Conservation (phyloP, 2,113 vertebrate species). For the Nothoprocta pentlandii region DNA sequence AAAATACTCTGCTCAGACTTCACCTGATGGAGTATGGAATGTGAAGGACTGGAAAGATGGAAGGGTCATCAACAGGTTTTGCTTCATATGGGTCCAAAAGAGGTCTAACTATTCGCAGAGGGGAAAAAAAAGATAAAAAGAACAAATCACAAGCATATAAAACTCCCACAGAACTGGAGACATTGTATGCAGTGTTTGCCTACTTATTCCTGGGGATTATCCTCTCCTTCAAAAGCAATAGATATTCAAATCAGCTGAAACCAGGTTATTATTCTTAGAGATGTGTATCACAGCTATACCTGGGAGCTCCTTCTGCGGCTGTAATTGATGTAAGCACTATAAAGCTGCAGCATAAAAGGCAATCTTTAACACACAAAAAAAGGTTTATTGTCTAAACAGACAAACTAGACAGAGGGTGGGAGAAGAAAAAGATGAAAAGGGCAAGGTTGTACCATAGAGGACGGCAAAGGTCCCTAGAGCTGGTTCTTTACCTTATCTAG, state of each 20-base stretch:
- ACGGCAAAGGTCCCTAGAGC: background rate
- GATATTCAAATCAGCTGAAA: background rate
- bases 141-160: background rate
- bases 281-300: background rate
- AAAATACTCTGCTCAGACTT: background rate
- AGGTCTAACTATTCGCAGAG: background rate
- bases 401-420: background rate
- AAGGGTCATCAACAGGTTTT: background rate
- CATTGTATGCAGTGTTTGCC: background rate
- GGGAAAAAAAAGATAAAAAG: background rate
- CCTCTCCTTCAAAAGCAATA: background rate
- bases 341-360: background rate
- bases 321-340: background rate
- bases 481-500: background rate
- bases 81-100: background rate
- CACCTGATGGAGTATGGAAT: background rate
- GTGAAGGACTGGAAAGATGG: background rate
- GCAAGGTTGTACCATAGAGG: background rate
- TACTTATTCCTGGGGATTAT: background rate
- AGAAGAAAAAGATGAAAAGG: background rate
- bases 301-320: background rate
- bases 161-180: background rate
- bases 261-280: background rate
- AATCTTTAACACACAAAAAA: background rate
- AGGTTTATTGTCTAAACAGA: background rate